phyloP scores from a whole-genome alignment of 2,797 vertebrate species.

The Austrolebias charrua region DNA sequence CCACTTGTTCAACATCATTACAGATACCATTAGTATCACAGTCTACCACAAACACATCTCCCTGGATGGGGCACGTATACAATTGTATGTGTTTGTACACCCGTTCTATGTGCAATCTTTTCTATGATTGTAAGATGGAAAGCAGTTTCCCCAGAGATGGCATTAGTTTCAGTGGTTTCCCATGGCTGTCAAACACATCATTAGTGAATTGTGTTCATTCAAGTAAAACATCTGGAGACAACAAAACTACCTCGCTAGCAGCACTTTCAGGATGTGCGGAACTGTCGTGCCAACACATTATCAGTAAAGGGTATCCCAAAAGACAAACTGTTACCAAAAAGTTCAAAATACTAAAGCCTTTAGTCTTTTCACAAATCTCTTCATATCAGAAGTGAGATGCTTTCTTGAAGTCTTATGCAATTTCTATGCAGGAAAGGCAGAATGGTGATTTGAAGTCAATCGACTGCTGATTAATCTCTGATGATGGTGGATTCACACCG shows the following conservation, averaged over 20 bases:
- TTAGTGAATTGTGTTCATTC: conserved; percentile 16
- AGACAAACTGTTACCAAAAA: too few species aligned
- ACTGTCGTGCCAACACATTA: neutral
- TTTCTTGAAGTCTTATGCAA: too few species aligned
- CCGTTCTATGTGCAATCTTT: conserved; percentile 8
- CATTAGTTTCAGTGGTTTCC: conserved; percentile 33
- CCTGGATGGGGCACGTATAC: neutral
- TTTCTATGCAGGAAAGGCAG: too few species aligned
- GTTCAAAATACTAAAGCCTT: too few species aligned
- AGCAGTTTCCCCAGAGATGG: conserved; percentile 15
- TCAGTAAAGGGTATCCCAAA: neutral
- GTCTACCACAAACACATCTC: conserved; percentile 1
- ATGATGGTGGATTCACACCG: too few species aligned
- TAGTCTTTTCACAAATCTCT: too few species aligned
- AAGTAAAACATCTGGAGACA: conserved; percentile 6
- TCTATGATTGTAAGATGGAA: conserved; percentile 4
- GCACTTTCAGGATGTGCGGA: conserved; percentile 1
- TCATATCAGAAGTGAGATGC: too few species aligned
- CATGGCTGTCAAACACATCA: conserved; percentile 4
- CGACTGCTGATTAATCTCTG: too few species aligned
- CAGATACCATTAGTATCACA: conserved; percentile 10
- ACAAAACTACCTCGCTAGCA: neutral
- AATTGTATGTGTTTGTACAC: neutral
- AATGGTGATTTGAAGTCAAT: too few species aligned
- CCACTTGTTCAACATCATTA: conserved; percentile 38